Evolutionary conservation across 2,888 invertebrate genomes (phyloP).

Genomic region (Herminia tarsipennalis): DNA sequence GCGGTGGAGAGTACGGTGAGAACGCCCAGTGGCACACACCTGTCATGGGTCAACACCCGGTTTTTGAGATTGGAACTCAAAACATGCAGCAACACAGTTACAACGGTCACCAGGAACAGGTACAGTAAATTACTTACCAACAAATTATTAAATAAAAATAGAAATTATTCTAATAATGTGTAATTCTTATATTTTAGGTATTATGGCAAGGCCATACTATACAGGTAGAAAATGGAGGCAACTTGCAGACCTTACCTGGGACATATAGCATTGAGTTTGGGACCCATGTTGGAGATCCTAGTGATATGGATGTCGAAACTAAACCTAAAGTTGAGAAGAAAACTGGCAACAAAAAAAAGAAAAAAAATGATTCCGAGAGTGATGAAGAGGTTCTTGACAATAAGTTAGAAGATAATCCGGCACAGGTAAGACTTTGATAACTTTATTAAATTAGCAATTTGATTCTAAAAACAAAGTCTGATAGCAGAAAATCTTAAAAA

Average conservation of each 20-base stretch:
- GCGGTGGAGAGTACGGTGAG: slow-evolving; percentile 79
- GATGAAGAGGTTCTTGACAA: slow-evolving; percentile 87
- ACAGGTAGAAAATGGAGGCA: slow-evolving; percentile 84
- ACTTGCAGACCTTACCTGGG: slow-evolving; percentile 66
- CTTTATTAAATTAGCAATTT: no score
- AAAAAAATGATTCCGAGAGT: slow-evolving; percentile 77
- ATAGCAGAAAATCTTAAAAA: no score
- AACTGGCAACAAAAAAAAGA: slow-evolving; percentile 75
- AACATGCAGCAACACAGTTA: slow-evolving; percentile 78
- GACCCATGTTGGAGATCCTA: slow-evolving; percentile 61
- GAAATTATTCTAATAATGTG: neutral
- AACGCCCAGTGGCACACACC: slow-evolving; percentile 88
- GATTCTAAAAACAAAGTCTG: no score
- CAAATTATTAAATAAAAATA: neutral
- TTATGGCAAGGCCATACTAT: slow-evolving; percentile 89
- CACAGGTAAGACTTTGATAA: slow-evolving; percentile 63
- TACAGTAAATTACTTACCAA: slow-evolving; percentile 37
- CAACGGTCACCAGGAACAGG: slow-evolving; percentile 83
- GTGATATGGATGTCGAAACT: slow-evolving; percentile 77
- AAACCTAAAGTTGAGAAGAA: slow-evolving; percentile 81
- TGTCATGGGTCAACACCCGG: slow-evolving; percentile 84
- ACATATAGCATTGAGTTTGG: slow-evolving; percentile 75
- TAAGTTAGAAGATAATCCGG: slow-evolving; percentile 89
- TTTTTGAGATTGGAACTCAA: slow-evolving; percentile 76
- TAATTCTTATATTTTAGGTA: slow-evolving; percentile 72